These are phyloP conservation scores for Hyles lineata DNA, from an alignment of 2,888 invertebrate species.

Conservation along the genomic window DNA sequence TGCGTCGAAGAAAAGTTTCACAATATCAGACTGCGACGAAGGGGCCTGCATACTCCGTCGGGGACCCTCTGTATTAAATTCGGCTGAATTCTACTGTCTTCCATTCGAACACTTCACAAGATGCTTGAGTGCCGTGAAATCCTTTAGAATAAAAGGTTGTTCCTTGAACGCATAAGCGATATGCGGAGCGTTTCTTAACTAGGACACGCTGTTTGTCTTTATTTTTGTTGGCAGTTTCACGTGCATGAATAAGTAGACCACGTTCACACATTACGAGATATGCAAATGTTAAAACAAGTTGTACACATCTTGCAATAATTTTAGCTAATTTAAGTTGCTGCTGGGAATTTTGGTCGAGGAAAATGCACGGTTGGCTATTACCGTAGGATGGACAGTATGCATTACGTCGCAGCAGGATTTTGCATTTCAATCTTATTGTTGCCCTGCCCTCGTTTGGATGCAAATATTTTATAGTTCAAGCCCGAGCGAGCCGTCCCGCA, in stretches of 20 bases:
- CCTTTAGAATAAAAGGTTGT: constrained; percentile 45
- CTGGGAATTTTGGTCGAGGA: constrained; percentile 36
- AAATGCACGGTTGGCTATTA: constrained; percentile 58
- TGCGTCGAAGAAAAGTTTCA: constrained; percentile 81
- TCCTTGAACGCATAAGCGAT: constrained; percentile 37
- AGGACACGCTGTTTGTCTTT: constrained; percentile 23
- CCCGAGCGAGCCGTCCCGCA: constrained; percentile 63
- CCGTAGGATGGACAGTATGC: constrained; percentile 58
- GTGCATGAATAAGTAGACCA: constrained; percentile 19
- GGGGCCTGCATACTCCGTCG: constrained; percentile 60
- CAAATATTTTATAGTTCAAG: constrained; percentile 79
- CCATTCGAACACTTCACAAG: constrained; percentile 64
- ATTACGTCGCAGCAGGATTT: constrained; percentile 63
- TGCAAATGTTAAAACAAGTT: constrained; percentile 8
- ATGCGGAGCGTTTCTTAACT: constrained; percentile 35
- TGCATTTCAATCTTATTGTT: constrained; percentile 79
- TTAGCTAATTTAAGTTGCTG: constrained; percentile 49
- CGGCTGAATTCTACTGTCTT: constrained; percentile 67
- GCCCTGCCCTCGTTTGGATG: constrained; percentile 74
- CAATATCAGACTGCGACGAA: constrained; percentile 77
- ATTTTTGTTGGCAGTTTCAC: constrained; percentile 27
- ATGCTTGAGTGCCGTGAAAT: constrained; percentile 52
- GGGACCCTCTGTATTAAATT: constrained; percentile 72
- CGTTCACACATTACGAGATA: constrained; percentile 18
- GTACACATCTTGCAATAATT: constrained; percentile 2